Evolutionary conservation across 2,113 vertebrate species (phyloP).

Genomic region (Pyxicephalus adspersus): DNA sequence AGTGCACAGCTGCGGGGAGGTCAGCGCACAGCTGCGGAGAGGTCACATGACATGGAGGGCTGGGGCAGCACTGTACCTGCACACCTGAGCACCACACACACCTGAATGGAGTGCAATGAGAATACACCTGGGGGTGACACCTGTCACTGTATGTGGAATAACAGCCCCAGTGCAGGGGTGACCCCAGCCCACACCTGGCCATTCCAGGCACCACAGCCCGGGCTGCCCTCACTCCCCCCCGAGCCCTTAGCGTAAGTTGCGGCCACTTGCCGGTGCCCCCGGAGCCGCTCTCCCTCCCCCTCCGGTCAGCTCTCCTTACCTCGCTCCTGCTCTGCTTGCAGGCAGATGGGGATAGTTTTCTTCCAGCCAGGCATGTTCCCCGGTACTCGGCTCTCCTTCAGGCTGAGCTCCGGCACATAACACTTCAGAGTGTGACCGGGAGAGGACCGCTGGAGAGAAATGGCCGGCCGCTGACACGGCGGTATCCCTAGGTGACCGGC

Average conservation of each 20-base stretch:
- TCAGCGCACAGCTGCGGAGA: no score
- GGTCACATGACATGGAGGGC: no score
- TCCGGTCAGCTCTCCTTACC: slow-evolving; percentile 67
- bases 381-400: slow-evolving; percentile 53
- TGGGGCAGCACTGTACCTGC: neutral
- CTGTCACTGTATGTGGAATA: neutral
- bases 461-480: neutral
- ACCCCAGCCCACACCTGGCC: neutral
- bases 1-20: no score
- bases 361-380: slow-evolving; percentile 92
- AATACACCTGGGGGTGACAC: neutral
- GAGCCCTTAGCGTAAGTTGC: neutral
- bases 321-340: slow-evolving; percentile 92
- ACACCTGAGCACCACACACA: neutral
- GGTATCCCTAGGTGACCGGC: slow-evolving; percentile 20
- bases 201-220: neutral
- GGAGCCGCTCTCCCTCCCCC: neutral
- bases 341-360: slow-evolving; percentile 94
- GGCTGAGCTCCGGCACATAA: slow-evolving; percentile 31
- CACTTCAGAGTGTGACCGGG: slow-evolving; percentile 38
- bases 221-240: neutral
- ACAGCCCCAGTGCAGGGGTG: no score
- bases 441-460: neutral
- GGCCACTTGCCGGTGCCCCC: slow-evolving; percentile 5
- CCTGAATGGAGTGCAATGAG: neutral